Conservation (phyloP, 1,140 invertebrate genomes). For the Cydia fagiglandana region DNA sequence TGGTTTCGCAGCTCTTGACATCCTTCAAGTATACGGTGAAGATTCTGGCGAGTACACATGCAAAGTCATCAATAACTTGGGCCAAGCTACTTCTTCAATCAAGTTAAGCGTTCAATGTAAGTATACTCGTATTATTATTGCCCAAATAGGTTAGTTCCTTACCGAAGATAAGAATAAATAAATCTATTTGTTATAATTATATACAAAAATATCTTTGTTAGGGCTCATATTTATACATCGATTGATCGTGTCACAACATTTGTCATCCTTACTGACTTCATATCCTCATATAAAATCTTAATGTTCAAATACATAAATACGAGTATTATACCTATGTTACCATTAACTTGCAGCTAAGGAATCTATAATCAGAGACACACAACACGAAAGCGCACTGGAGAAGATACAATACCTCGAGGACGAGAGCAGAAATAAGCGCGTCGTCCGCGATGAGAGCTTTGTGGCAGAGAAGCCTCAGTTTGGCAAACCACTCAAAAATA, state of each 20-base stretch:
- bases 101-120: conserved; percentile 90
- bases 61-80: conserved; percentile 92
- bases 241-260: too few species aligned
- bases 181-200: not conserved
- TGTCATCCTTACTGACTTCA: too few species aligned
- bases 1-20: conserved; percentile 96
- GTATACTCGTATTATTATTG: conserved; percentile 61
- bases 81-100: conserved; percentile 89
- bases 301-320: too few species aligned
- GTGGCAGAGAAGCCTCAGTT: conserved; percentile 93
- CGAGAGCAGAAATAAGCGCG: conserved; percentile 87
- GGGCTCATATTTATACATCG: too few species aligned
- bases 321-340: not conserved
- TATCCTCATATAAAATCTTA: too few species aligned
- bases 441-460: conserved; percentile 85
- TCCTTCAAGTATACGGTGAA: conserved; percentile 95
- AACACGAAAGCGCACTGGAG: conserved; percentile 95
- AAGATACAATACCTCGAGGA: conserved; percentile 96
- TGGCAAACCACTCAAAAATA: conserved; percentile 92
- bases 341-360: conserved; percentile 84
- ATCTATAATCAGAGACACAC: conserved; percentile 94
- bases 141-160: conserved; percentile 2
- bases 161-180: too few species aligned
- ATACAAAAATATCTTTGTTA: too few species aligned
- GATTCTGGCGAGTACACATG: conserved; percentile 96